Conservation (phyloP, 2,888 invertebrate genomes). For the Lithophane leautieri region DNA sequence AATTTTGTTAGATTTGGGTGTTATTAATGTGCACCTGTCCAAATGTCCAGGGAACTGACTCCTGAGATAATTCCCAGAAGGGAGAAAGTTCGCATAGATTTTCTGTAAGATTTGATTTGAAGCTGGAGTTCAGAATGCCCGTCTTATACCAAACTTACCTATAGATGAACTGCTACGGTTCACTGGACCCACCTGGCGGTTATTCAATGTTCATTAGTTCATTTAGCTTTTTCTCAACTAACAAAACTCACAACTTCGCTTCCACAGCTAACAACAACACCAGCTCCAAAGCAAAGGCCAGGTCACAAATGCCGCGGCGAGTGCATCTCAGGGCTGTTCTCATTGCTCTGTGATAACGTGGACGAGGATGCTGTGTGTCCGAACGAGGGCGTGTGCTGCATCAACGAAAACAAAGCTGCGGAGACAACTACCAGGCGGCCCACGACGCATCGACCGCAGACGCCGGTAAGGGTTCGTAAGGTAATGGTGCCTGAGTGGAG, state of each 20-base stretch:
- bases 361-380: constrained; percentile 95
- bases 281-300: constrained; percentile 80
- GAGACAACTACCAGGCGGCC: constrained; percentile 82
- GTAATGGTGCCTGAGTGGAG: constrained; percentile 21
- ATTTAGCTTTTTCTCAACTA: background rate
- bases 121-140: background rate
- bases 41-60: background rate
- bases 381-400: constrained; percentile 94
- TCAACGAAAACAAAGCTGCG: constrained; percentile 86
- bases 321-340: constrained; percentile 95
- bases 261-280: constrained; percentile 80
- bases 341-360: constrained; percentile 96
- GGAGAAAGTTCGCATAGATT: background rate
- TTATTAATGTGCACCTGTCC: background rate
- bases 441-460: constrained; percentile 76
- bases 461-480: constrained; percentile 74
- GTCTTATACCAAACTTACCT: background rate
- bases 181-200: background rate
- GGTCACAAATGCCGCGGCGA: constrained; percentile 93
- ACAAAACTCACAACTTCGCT: background rate
- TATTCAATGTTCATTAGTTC: background rate
- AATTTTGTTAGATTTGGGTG: background rate
- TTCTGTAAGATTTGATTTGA: background rate
- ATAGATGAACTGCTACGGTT: background rate
- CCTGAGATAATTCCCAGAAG: background rate